Evolutionary conservation across 2,797 vertebrate species (phyloP).

Genomic region (Trachurus trachurus): DNA sequence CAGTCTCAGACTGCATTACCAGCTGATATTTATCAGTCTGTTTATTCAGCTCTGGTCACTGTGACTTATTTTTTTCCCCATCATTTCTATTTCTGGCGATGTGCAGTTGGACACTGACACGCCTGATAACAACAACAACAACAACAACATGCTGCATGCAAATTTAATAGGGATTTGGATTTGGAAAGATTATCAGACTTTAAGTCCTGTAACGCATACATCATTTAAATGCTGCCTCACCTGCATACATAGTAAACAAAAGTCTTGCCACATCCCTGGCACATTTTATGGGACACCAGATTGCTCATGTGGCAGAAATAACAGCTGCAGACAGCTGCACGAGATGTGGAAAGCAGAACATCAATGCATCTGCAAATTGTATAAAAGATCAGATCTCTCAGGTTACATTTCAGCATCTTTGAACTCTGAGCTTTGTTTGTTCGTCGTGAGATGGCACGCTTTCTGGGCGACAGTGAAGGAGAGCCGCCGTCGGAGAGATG

Average conservation of each 20-base stretch:
- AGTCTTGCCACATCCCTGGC: neutral
- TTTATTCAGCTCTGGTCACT: neutral
- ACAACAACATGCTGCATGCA: too few relatives aligned
- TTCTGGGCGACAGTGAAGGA: constrained; percentile 51
- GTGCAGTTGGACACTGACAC: neutral
- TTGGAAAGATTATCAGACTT: too few relatives aligned
- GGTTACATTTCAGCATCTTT: constrained; percentile 1
- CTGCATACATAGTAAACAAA: neutral
- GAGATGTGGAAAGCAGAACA: neutral
- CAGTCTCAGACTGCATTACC: neutral
- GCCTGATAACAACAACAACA: neutral
- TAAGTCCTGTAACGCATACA: too few relatives aligned
- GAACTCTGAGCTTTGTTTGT: constrained; percentile 11
- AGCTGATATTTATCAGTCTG: neutral
- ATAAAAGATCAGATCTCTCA: constrained; percentile 1
- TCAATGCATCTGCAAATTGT: neutral
- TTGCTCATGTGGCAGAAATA: neutral
- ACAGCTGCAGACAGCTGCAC: neutral
- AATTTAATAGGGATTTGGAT: too few relatives aligned
- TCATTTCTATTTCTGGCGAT: neutral
- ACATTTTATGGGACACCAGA: neutral
- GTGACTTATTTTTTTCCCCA: too few relatives aligned
- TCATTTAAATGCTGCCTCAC: neutral
- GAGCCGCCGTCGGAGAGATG: constrained; percentile 57
- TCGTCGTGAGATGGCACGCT: neutral